Base-by-base conservation (phyloP, 92 coral and sea anemone genomes). In the Meandrina meandrites region DNA sequence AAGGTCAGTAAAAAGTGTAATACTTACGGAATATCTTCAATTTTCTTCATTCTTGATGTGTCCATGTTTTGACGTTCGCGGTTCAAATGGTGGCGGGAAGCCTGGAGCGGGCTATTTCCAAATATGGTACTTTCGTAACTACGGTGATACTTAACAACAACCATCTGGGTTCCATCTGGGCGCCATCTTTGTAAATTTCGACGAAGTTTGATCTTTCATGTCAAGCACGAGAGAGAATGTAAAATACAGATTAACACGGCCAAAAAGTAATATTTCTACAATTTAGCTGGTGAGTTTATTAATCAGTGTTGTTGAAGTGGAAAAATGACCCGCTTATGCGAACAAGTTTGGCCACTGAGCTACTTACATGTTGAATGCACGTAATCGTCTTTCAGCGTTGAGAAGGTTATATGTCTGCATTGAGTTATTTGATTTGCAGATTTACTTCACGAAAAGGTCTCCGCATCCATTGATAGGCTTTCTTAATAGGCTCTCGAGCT, bases 111-210 rank as follows among this genome's bases (percentile, higher is more conserved):
- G n/a, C 24, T 57, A 18, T 42, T 10, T 76, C 92, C 89, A 90
- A 69, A 90, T 90, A 80, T 78, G 89, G 92, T 45, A 35, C 30
- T 79, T 79, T 86, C 85, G 97, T 94, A 84, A 92, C 97, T 90
- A 92, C 82, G 94, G 94, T 45, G 93, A 91, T 71, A 84, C 42
- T 83, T 87, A 80, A 87, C 92, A 91, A 94, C 93, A 94, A 79
- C 28, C 89, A 81, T 21, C 51, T 89, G 89, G 90, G 91, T 92
- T 94, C 97, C 97, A 94, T 94, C 76, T 89, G 89, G 90, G 91
- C 94, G 97, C 97, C 97, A 94, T 94, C 76, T 92, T 92, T 86
- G 79, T 50, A 24, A 11, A 22, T 28, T 51, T 69, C 19, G 13
- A 48, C 8, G 27, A 7, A 47, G 24, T 78, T 18, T 9, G 37